phyloP scores from a whole-genome alignment of 2,113 vertebrate genomes.

The Salminus brasiliensis region DNA sequence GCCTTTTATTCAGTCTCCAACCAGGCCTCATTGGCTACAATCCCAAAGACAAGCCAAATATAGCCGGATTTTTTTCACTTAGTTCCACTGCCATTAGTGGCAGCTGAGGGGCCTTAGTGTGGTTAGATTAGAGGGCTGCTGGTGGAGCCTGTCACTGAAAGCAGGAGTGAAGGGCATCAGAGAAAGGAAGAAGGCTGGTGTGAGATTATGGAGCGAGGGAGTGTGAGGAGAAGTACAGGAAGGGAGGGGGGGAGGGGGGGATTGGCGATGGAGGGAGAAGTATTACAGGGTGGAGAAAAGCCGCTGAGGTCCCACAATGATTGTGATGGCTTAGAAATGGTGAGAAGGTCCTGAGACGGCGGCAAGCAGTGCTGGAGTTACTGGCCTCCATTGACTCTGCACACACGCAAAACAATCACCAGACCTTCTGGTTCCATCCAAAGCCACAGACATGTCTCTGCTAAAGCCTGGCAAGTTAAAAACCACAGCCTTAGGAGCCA shows the following conservation, averaged over 20 bases:
- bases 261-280: background rate
- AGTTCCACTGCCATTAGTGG: background rate
- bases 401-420: background rate
- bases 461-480: slow-evolving; percentile 1
- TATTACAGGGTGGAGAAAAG: slow-evolving; percentile 34
- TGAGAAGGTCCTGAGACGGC: slow-evolving; percentile 5
- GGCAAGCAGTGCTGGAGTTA: slow-evolving; percentile 1
- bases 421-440: slow-evolving; percentile 32
- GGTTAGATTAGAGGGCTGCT: background rate
- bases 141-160: background rate
- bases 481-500: background rate
- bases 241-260: background rate
- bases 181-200: background rate
- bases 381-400: background rate
- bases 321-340: background rate
- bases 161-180: background rate
- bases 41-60: background rate
- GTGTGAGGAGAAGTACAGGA: background rate
- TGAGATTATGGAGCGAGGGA: slow-evolving; percentile 1
- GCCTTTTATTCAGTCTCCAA: background rate
- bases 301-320: slow-evolving; percentile 10
- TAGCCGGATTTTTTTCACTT: background rate
- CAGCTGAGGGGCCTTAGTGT: background rate
- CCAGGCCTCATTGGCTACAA: background rate
- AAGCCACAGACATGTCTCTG: slow-evolving; percentile 25